A percentile compares a stretch with the other conserved stretches of the same genome.
phyloP scores from a whole-genome alignment of 2,113 vertebrate genomes.

The Macrotus californicus region DNA sequence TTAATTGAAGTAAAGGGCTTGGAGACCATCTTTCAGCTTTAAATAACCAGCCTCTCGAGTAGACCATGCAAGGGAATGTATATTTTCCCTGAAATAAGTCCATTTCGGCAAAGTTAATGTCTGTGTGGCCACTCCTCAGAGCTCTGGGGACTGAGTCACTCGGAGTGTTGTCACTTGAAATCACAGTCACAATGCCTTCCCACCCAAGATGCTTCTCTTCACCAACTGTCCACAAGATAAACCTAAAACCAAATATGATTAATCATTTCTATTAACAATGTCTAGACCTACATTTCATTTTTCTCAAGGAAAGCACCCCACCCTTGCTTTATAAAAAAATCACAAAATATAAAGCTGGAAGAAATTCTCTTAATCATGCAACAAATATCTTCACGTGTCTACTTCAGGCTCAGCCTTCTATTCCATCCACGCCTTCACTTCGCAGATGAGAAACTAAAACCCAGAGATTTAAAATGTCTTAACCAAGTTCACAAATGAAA shows the following conservation, averaged over 20 bases:
- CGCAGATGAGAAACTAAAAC: not conserved
- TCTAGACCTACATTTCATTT: not conserved
- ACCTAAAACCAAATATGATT: not conserved
- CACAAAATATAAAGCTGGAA: conserved; percentile 20
- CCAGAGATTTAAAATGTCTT: not conserved
- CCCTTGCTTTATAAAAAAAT: conserved; percentile 26
- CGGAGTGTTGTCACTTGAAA: not conserved
- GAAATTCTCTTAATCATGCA: not conserved
- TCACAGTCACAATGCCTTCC: not conserved
- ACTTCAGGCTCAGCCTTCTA: not conserved
- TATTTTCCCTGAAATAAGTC: not conserved
- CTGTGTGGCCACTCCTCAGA: not conserved
- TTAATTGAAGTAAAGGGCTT: not conserved
- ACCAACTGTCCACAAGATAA: not conserved
- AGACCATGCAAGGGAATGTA: not conserved
- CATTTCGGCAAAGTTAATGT: not conserved
- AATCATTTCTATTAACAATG: conserved; percentile 1
- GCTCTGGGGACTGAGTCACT: not conserved
- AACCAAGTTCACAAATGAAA: conserved; percentile 7
- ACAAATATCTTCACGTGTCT: not conserved
- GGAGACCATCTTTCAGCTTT: not conserved
- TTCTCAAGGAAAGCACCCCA: not conserved
- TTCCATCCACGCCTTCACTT: not conserved
- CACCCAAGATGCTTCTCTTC: not conserved
- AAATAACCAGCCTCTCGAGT: not conserved